Evolutionary conservation across 2,113 vertebrate genomes (phyloP).

Genomic region (Puma concolor): DNA sequence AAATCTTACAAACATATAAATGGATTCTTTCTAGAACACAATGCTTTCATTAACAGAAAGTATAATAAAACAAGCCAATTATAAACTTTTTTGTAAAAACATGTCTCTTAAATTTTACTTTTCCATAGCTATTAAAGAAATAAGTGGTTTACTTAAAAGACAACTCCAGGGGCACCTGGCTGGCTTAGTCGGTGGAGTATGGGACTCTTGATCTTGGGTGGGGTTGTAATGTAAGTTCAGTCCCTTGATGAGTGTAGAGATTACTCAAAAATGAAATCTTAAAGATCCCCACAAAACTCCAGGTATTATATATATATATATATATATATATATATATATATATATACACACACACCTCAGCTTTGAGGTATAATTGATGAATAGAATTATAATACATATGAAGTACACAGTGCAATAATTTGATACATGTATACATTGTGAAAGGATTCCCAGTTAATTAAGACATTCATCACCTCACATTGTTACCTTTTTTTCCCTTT

Average conservation of each 20-base stretch:
- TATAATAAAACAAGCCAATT: background rate
- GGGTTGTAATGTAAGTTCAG: background rate
- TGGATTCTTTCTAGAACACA: background rate
- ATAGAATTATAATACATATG: background rate
- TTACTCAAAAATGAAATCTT: background rate
- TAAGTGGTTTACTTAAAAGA: background rate
- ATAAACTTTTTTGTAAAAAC: background rate
- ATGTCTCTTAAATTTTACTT: background rate
- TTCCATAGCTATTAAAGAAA: background rate
- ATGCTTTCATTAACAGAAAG: background rate
- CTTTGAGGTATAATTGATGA: background rate
- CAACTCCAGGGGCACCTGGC: background rate
- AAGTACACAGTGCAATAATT: background rate
- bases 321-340: too few species aligned
- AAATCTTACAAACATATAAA: background rate
- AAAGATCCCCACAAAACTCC: background rate
- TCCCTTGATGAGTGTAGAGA: background rate
- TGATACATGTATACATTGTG: background rate
- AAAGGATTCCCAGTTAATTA: background rate
- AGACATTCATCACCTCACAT: background rate
- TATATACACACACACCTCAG: background rate
- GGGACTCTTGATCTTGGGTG: background rate
- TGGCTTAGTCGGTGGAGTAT: background rate
- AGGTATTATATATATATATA: background rate
- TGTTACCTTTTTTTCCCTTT: background rate